These are phyloP conservation scores for Riptortus pedestris DNA, from an alignment of 1,140 invertebrate genomes.

Conservation along the genomic window DNA sequence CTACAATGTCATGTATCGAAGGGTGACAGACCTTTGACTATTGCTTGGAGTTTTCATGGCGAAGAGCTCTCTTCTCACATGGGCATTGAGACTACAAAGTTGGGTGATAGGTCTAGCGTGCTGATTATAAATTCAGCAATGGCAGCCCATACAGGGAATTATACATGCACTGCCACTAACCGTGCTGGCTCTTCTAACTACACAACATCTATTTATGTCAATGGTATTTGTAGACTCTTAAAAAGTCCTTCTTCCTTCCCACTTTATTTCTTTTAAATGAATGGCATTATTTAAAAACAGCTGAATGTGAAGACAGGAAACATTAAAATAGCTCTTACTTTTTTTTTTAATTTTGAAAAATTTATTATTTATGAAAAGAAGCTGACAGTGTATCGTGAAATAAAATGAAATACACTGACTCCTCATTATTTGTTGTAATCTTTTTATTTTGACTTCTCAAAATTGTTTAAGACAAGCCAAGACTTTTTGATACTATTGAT, in stretches of 20 bases:
- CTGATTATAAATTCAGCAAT: slow-evolving; percentile 40
- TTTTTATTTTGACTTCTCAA: no score
- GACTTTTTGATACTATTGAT: no score
- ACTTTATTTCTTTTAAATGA: background rate
- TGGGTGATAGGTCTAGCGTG: slow-evolving; percentile 41
- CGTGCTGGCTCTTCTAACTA: slow-evolving; percentile 37
- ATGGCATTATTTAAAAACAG: background rate
- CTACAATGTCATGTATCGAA: slow-evolving; percentile 48
- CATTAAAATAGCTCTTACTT: background rate
- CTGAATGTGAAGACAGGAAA: background rate
- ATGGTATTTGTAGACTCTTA: no score
- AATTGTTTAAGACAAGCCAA: no score
- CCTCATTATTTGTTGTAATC: no score
- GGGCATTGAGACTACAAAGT: slow-evolving; percentile 30
- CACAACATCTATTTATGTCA: slow-evolving; percentile 56
- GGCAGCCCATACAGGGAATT: slow-evolving; percentile 36
- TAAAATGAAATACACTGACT: no score
- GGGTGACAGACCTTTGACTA: slow-evolving; percentile 51
- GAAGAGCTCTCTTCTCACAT: slow-evolving; percentile 33
- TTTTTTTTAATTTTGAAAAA: background rate
- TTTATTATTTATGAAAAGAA: no score
- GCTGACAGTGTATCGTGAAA: no score
- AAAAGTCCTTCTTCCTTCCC: background rate
- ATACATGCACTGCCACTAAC: slow-evolving; percentile 33
- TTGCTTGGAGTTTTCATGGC: slow-evolving; percentile 50